Conservation (phyloP, 1,140 invertebrate species). For the Cyphomyrmex costatus region DNA sequence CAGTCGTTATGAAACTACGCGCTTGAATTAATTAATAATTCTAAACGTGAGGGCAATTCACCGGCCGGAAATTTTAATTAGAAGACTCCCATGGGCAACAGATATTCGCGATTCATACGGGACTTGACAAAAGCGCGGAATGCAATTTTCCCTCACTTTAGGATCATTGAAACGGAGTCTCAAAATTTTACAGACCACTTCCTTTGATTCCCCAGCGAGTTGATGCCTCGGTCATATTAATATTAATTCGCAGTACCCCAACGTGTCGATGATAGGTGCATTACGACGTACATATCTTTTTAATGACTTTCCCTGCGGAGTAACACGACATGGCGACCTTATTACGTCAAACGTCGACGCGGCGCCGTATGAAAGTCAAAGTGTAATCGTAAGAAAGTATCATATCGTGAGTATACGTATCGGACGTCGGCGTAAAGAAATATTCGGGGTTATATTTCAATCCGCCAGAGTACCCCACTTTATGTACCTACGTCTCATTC, state of each 20-base stretch:
- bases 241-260: conserved; percentile 44
- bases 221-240: conserved; percentile 20
- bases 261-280: background rate
- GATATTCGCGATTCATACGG: conserved; percentile 11
- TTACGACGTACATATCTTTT: conserved; percentile 37
- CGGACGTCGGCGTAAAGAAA: conserved; percentile 69
- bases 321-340: conserved; percentile 15
- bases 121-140: conserved; percentile 41
- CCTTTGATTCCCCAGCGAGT: conserved; percentile 19
- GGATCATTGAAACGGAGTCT: background rate
- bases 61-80: conserved; percentile 44
- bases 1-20: background rate
- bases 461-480: conserved; percentile 68
- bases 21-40: conserved; percentile 43
- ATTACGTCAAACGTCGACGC: conserved; percentile 50
- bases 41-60: conserved; percentile 9
- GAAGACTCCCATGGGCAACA: background rate
- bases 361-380: conserved; percentile 49
- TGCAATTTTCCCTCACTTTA: conserved; percentile 45
- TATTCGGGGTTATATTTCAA: conserved; percentile 76
- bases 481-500: conserved; percentile 68
- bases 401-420: conserved; percentile 46
- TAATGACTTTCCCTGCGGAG: conserved; percentile 51
- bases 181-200: conserved; percentile 25
- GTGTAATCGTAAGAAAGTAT: conserved; percentile 71